Evolutionary conservation across 2,797 vertebrate species (phyloP).

Genomic region (Parauchenoglanis punctatus): DNA sequence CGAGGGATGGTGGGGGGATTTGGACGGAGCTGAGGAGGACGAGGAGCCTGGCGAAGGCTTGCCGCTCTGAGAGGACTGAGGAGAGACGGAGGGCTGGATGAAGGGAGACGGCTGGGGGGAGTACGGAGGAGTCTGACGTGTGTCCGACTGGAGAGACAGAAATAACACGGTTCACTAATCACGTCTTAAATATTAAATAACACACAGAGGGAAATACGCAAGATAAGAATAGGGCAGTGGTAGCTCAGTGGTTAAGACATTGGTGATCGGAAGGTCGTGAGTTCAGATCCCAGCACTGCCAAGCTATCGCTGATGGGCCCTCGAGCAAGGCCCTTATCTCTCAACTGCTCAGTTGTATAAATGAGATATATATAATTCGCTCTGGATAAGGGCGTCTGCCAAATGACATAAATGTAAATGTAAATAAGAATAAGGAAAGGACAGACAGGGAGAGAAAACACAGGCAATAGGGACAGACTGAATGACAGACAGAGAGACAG

Average conservation of each 20-base stretch:
- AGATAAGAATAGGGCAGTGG: no score
- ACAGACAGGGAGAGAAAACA: neutral
- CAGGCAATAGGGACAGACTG: neutral
- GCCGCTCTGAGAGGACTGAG: constrained; percentile 78
- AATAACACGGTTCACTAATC: neutral
- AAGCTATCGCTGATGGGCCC: no score
- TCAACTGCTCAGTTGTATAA: no score
- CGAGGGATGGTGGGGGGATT: constrained; percentile 79
- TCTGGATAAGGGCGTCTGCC: no score
- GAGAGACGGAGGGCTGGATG: constrained; percentile 79
- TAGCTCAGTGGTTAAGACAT: no score
- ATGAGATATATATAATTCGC: no score
- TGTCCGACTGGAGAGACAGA: constrained; percentile 83
- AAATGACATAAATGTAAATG: no score
- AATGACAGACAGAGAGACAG: neutral
- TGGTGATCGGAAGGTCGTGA: no score
- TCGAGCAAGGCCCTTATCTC: no score
- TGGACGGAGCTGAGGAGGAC: constrained; percentile 74
- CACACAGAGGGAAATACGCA: neutral
- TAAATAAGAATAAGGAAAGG: no score
- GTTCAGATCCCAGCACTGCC: no score
- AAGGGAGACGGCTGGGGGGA: constrained; percentile 87
- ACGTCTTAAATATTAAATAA: neutral
- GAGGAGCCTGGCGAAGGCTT: constrained; percentile 79
- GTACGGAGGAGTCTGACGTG: constrained; percentile 87